Evolutionary conservation across 30 jellyfish, hydroid and myxozoan species (phyloP).

Genomic region (Pseudorhiza aurosa): DNA sequence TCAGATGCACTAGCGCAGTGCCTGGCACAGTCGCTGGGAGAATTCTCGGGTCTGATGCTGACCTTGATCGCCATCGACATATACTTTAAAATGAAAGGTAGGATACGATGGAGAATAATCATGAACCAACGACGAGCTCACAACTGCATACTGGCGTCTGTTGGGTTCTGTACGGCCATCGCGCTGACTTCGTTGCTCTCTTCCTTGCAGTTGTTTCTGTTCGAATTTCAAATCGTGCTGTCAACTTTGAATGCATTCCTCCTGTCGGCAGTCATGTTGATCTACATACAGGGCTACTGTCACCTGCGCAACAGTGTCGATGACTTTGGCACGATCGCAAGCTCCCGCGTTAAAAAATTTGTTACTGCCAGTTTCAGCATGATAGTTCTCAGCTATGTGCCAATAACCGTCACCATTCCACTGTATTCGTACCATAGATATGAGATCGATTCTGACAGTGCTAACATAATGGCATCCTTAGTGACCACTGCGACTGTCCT

Average conservation of each 20-base stretch:
- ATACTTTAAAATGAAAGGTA: not conserved
- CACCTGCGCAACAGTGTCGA: not conserved
- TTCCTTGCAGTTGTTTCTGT: not conserved
- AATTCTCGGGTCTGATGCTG: constrained; percentile 17
- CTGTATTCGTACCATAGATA: too few species aligned
- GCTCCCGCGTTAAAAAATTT: too few species aligned
- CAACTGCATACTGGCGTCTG: not conserved
- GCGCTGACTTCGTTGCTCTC: constrained; percentile 17
- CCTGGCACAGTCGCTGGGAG: not conserved
- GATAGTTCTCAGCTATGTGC: too few species aligned
- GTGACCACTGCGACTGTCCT: too few species aligned
- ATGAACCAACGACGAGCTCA: not conserved
- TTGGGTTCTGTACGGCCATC: not conserved
- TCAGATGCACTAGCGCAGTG: not conserved
- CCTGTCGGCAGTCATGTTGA: not conserved
- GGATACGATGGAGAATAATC: not conserved
- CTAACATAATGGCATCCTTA: too few species aligned
- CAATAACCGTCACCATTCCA: too few species aligned
- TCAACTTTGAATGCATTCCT: not conserved
- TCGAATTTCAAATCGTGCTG: not conserved
- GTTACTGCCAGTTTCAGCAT: too few species aligned
- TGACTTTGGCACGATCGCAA: not conserved
- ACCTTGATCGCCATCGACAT: constrained; percentile 11
- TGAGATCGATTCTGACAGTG: too few species aligned
- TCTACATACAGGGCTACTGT: not conserved